Evolutionary conservation across 1,140 invertebrate genomes (phyloP).

Genomic region (Leguminivora glycinivorella): DNA sequence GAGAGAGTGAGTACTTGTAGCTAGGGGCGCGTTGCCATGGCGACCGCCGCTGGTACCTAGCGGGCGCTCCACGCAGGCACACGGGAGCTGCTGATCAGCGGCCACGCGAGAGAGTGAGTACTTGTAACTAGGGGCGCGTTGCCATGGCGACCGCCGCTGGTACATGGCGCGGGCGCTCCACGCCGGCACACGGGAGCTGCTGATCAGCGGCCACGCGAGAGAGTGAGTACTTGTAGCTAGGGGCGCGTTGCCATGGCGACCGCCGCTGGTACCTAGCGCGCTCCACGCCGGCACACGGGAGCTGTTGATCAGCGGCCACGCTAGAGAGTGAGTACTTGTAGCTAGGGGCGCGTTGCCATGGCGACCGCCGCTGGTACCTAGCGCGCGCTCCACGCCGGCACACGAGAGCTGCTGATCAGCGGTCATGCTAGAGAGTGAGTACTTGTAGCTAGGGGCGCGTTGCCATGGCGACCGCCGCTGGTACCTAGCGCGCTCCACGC

Average conservation of each 20-base stretch:
- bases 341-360: not conserved
- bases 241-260: no score
- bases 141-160: not conserved
- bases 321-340: no score
- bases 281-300: no score
- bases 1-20: slow-evolving; percentile 32
- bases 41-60: not conserved
- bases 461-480: not conserved
- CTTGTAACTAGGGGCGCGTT: slow-evolving; percentile 25
- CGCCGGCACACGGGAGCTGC: no score
- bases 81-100: not conserved
- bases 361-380: not conserved
- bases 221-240: no score
- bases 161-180: no score
- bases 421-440: slow-evolving; percentile 30
- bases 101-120: slow-evolving; percentile 37
- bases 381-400: not conserved
- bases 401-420: not conserved
- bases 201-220: no score
- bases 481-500: not conserved
- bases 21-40: slow-evolving; percentile 16
- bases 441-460: no score
- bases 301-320: no score
- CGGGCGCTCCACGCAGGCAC: not conserved
- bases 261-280: no score